Evolutionary conservation across 2,113 vertebrate genomes (phyloP), one percentile per base, ranked within the genome.

Genomic region (Nyctibius bracteatus): DNA sequence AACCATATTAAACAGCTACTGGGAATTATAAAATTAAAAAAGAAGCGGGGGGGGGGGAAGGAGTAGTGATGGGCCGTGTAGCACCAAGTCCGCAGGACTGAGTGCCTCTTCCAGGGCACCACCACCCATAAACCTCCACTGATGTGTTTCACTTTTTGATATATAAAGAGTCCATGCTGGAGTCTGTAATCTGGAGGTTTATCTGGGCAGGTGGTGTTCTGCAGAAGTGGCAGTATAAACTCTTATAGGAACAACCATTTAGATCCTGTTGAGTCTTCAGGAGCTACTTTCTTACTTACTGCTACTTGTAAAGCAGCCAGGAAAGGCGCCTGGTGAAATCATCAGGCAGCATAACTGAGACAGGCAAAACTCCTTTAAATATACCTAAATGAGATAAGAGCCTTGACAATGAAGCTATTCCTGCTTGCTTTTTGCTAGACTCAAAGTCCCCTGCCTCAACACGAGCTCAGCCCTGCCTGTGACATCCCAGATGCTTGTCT

Each of bases 11-110:
- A 71, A 66, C 44, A 91, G 22, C 70, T 58, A 66, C 6, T 6
- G 7, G 43, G 46, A 61, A 66, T 33, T 43, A 65, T 10, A 39
- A 74, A 51, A 41, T 57, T 41, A 14, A 41, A 31, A 10, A 72
- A 47, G 3, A 4, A 66, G 24, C 12, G 24, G 12, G 15, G 22
- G 7, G 21, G 21, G 15, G 9, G 31, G 46, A 49, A 20, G 2
- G 6, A 54, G 28, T 7, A 46, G 7, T 5, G 28, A 46, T 87
- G 54, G 14, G 20, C 8, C 15, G 14, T 0, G 0, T 5, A 65
- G 41, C 14, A 46, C 55, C 43, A 63, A 71, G 35, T n/a, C 30
- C 68, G 41, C 46, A 81, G 51, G 31, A 39, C 1, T 16, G 37
- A 74, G 31, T 44, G 30, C 18, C 24, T 62, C 21, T 74, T 74